Evolutionary conservation across 1,140 invertebrate genomes (phyloP), one percentile per base, ranked within the genome.

Genomic region (Drosophila nannoptera): DNA sequence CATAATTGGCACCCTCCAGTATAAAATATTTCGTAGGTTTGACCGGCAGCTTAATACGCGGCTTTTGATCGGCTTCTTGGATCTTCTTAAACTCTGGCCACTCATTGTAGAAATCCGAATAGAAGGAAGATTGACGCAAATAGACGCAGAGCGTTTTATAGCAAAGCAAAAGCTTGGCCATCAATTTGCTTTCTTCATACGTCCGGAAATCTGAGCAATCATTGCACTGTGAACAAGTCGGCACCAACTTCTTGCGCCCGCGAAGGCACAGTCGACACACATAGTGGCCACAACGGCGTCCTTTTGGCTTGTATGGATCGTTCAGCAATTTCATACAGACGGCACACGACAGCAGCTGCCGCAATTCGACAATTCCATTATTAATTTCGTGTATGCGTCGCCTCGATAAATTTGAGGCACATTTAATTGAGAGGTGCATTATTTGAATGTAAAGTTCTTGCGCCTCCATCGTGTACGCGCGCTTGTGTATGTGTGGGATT

Each of bases 141-240:
- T 95, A 96, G 82, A 94, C 92, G 91, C 96, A 97, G 8, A 97
- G 90, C 74, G 96, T 95, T 90, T 96, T 96, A 87, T 97, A 98
- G 90, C 96, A 96, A 78, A 96, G 94, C 53, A 97, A 88, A 16
- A 97, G 90, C 81, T 96, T 94, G 55, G 94, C 91, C 77, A 97
- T 90, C 67, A 95, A 93, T 31, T 94, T 93, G 90, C 97, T 97
- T 89, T 97, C 96, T 16, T 92, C 90, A 89, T 97, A 97, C 71
- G 94, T 93, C 45, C 69, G 83, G 16, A 73, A 89, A 36, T 89
- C 81, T 11, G 93, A 92, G 82, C 95, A 95, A 82, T 96, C 94
- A 89, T 94, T 95, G 89, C 96, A 98, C 93, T 94, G 95, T 63
- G 92, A 92, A 87, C 96, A 97, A 0, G 93, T 93, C 1, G 96